These are phyloP conservation scores for Caerostris extrusa DNA, from an alignment of 1,140 invertebrate genomes.

Conservation along the genomic window DNA sequence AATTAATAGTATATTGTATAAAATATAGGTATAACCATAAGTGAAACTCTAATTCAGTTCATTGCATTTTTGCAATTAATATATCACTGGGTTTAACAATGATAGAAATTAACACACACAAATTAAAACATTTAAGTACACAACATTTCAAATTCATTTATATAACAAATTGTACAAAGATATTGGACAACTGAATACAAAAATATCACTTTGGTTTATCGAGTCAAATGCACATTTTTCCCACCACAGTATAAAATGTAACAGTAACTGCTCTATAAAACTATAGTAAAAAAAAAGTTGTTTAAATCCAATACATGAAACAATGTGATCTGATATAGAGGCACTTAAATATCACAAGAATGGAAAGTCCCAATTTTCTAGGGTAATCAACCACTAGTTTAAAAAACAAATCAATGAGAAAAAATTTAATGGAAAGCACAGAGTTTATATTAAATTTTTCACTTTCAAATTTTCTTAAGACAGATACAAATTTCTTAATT, in stretches of 20 bases:
- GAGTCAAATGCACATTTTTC: not conserved
- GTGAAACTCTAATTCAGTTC: not conserved
- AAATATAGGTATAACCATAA: no score
- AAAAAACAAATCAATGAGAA: not conserved
- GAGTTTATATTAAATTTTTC: not conserved
- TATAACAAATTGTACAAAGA: conserved; percentile 21
- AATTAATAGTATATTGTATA: no score
- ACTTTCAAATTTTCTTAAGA: not conserved
- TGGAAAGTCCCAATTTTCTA: not conserved
- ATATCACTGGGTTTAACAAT: not conserved
- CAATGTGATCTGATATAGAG: not conserved
- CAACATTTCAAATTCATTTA: not conserved
- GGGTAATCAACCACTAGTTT: not conserved
- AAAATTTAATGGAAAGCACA: not conserved
- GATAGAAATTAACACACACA: not conserved
- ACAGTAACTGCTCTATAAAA: not conserved
- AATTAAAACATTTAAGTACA: conserved; percentile 27
- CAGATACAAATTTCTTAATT: not conserved
- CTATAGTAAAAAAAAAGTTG: not conserved
- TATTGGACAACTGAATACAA: not conserved
- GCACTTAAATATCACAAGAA: not conserved
- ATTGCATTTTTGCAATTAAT: not conserved
- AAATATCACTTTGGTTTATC: conserved; percentile 11
- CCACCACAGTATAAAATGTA: not conserved
- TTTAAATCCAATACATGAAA: not conserved